Conservation (phyloP, 2,888 invertebrate genomes). For the Corythucha ciliata region DNA sequence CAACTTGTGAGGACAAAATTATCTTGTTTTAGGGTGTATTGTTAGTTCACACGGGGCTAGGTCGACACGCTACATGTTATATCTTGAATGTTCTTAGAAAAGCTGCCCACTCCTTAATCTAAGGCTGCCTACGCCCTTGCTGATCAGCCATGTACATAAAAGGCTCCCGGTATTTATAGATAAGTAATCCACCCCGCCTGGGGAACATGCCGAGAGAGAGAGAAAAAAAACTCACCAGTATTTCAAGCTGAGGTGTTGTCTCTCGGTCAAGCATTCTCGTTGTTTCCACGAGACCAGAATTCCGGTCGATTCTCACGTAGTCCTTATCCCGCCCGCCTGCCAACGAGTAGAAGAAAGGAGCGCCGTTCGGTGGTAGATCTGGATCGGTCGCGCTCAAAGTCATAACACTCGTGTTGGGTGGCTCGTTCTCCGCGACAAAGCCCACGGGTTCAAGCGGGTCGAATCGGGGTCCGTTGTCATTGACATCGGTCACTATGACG, state of each 20-base stretch:
- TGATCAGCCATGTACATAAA: no score
- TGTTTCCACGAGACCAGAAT: constrained; percentile 70
- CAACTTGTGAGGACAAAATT: no score
- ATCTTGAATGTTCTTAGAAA: no score
- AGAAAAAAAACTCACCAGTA: constrained; percentile 45
- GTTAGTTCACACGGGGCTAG: no score
- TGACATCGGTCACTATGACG: constrained; percentile 74
- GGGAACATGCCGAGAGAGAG: not conserved
- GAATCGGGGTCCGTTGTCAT: constrained; percentile 85
- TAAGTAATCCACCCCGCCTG: not conserved
- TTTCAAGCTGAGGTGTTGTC: constrained; percentile 59
- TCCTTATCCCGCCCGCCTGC: constrained; percentile 69
- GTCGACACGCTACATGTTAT: no score
- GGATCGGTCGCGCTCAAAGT: constrained; percentile 80
- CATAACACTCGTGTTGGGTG: constrained; percentile 70
- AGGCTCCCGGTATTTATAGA: not conserved
- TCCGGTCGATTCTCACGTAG: constrained; percentile 65
- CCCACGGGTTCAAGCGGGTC: constrained; percentile 61
- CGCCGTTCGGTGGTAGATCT: constrained; percentile 81
- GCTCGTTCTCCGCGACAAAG: constrained; percentile 77
- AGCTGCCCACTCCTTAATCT: no score
- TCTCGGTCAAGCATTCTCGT: constrained; percentile 76
- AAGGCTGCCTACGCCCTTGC: no score
- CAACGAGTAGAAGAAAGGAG: constrained; percentile 73
- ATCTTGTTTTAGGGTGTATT: no score